Evolutionary conservation across 1,140 invertebrate species (phyloP).

Genomic region (Pachypsylla venusta): DNA sequence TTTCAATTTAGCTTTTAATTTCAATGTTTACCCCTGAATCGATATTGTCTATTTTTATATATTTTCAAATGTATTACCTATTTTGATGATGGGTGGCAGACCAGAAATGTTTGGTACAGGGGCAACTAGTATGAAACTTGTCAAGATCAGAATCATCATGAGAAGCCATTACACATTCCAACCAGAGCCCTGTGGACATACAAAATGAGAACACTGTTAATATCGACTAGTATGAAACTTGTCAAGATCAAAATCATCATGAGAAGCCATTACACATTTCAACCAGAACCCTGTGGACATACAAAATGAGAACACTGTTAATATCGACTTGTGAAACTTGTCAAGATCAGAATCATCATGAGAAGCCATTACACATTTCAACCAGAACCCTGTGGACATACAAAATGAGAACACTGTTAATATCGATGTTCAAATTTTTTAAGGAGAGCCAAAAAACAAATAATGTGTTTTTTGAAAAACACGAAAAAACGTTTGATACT

Average conservation of each 20-base stretch:
- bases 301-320: too few relatives aligned
- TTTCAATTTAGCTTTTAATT: too few relatives aligned
- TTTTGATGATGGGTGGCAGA: constrained; percentile 22
- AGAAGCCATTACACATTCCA: constrained; percentile 8
- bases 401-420: too few relatives aligned
- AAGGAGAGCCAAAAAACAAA: too few relatives aligned
- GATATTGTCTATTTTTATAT: too few relatives aligned
- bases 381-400: not conserved
- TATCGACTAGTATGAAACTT: constrained; percentile 6
- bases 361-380: constrained; percentile 7
- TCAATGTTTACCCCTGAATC: too few relatives aligned
- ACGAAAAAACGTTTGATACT: too few relatives aligned
- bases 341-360: constrained; percentile 9
- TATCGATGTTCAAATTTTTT: too few relatives aligned
- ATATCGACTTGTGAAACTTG: constrained; percentile 2
- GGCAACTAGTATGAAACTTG: constrained; percentile 5
- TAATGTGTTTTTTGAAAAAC: too few relatives aligned
- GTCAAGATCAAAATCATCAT: constrained; percentile 6
- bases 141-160: constrained; percentile 9
- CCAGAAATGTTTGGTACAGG: not conserved
- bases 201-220: too few relatives aligned
- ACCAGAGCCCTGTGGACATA: not conserved
- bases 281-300: not conserved
- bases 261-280: constrained; percentile 9
- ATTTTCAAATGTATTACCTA: constrained; percentile 20